Percentiles rank a stretch among this genome's conserved stretches.
Conservation (phyloP, 2,113 vertebrate species). For the Sigmodon hispidus region DNA sequence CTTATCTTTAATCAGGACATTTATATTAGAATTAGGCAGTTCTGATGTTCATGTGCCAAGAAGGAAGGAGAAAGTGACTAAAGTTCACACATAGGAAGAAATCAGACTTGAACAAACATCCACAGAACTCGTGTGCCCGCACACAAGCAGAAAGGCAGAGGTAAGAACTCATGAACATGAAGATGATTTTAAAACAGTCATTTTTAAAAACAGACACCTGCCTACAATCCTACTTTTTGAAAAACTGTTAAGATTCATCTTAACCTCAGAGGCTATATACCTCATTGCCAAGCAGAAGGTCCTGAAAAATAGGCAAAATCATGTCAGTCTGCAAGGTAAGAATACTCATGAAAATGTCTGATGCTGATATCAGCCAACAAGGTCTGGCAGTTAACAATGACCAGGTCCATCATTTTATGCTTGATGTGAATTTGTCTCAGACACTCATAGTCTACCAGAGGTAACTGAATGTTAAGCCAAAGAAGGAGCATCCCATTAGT, state of each 20-base stretch:
- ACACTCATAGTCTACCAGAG: not conserved
- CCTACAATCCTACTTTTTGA: not conserved
- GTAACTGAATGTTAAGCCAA: not conserved
- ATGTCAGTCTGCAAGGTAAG: not conserved
- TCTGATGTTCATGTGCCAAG: slow-evolving; percentile 45
- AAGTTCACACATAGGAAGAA: not conserved
- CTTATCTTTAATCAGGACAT: slow-evolving; percentile 70
- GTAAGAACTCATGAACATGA: not conserved
- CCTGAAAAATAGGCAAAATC: slow-evolving; percentile 34
- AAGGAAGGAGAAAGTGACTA: slow-evolving; percentile 20
- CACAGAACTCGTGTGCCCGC: not conserved
- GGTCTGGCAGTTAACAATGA: not conserved
- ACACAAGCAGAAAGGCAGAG: slow-evolving; percentile 15
- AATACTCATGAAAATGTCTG: not conserved
- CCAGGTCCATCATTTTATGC: not conserved
- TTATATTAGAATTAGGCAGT: slow-evolving; percentile 61
- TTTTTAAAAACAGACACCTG: not conserved
- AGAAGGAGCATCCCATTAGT: not conserved
- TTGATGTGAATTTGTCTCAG: not conserved
- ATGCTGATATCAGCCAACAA: not conserved
- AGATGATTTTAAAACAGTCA: slow-evolving; percentile 3
- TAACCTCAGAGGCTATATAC: not conserved
- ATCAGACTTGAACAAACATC: not conserved
- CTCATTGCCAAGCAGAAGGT: not conserved
- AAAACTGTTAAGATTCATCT: slow-evolving; percentile 28